Conservation (phyloP, 2,888 invertebrate genomes). For the Halocaridina rubra region DNA sequence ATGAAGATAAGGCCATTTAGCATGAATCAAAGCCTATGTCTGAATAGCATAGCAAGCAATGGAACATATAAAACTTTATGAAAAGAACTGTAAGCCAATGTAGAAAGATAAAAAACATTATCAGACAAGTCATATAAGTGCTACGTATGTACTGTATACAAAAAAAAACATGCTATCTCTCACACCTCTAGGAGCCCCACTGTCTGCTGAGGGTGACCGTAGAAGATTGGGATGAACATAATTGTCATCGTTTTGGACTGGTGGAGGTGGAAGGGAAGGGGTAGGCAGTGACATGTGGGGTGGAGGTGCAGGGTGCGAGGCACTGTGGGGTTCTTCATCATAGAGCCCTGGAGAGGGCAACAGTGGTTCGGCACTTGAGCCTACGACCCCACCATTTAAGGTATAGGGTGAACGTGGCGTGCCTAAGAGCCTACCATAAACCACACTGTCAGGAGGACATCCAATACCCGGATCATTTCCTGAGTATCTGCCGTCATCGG, state of each 20-base stretch:
- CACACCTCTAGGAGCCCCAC: constrained; percentile 58
- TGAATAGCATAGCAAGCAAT: no score
- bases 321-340: constrained; percentile 33
- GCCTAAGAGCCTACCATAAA: constrained; percentile 45
- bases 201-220: constrained; percentile 56
- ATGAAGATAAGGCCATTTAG: no score
- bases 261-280: constrained; percentile 48
- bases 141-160: not conserved
- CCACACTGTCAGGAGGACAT: constrained; percentile 38
- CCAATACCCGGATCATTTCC: constrained; percentile 5
- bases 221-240: constrained; percentile 51
- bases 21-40: no score
- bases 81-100: not conserved
- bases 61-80: no score
- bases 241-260: constrained; percentile 48
- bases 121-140: not conserved
- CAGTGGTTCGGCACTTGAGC: constrained; percentile 31
- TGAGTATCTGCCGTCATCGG: constrained; percentile 41
- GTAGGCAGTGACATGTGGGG: constrained; percentile 40
- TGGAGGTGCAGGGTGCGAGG: constrained; percentile 27
- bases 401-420: constrained; percentile 43
- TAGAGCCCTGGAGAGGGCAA: constrained; percentile 33
- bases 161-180: not conserved
- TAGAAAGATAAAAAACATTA: not conserved
- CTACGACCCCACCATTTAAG: constrained; percentile 39